Base-by-base conservation (phyloP, 1,140 invertebrate genomes). In the Holcopasites calliopsidis region DNA sequence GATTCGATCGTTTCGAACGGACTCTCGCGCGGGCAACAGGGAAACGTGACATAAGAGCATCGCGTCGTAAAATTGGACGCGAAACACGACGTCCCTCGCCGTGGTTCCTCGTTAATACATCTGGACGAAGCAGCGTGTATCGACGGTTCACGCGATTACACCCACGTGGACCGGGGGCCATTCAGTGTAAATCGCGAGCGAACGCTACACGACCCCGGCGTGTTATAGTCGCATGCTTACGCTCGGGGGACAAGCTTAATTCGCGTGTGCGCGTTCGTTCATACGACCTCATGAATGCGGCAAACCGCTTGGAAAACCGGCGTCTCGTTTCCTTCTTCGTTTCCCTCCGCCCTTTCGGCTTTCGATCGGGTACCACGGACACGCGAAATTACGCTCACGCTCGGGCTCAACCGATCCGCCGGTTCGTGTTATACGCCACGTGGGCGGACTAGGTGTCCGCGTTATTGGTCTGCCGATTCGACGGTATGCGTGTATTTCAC, bases 371-470 rank as follows among this genome's bases (percentile, higher is more conserved):
- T n/a, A n/a, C n/a, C n/a, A n/a, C n/a, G n/a, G n/a, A 47, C 6
- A 13, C 3, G 44, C 44, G 44, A 47, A 47, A 47, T 47, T 33
- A 23, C 7, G 42, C n/a, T 7, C 13, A 3, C 8, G 28, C 13
- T 33, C 11, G 5, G 5, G 49, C 23, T 54, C 23, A n/a, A 18
- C 44, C 44, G 16, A 13, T 47, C 44, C 13, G 7, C 5, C 3
- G 49, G 13, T n/a, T 16, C 23, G 42, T 35, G 16, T 13, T 8
- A 5, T 28, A 10, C 18, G 28, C 16, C 76, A 71, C 80, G 82
- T 84, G 83, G 83, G 83, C 80, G 83, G 66, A 84, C 80, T 77
- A 77, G 83, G 57, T 80, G 74, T 76, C 61, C 58, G 58, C 38
- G 74, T 77, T 80, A 70, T 77, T 79, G 23, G 54, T 61, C 76